Base-by-base conservation (phyloP, 2,113 vertebrate species). In the Cebus imitator region DNA sequence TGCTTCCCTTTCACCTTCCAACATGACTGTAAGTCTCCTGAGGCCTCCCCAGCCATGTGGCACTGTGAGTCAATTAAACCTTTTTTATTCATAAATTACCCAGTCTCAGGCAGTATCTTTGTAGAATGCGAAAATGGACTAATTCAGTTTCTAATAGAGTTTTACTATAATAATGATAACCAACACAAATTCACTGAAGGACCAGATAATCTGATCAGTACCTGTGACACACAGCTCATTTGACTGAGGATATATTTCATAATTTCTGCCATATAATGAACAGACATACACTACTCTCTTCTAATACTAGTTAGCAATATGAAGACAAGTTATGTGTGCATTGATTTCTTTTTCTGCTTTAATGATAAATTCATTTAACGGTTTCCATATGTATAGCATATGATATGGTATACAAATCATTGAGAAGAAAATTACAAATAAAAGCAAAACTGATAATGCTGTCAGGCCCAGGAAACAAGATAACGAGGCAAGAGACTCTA, bases 401-500 rank as follows among this genome's bases (percentile, higher is more conserved):
- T 6, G 72, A 90, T 86, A 85, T 40, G 35, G 4, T 57, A 14
- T 43, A 48, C 27, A 68, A 73, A 75, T 92, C 75, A 87, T 79
- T n/a, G 32, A 91, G 87, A 80, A 87, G 66, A 89, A 96, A 96
- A 97, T 73, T 97, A 80, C 89, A 70, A 94, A 89, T 79, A 68
- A 95, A 94, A 94, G n/a, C 8, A 94, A 91, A 95, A 97, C 48
- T 75, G 80, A 91, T 95, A 96, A 87, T 50, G 91, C 94, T 81
- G 94, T 96, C 94, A 97, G 86, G 48, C 32, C 72, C 48, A 88
- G 91, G 92, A 93, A 97, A 93, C 95, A 96, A 97, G 83, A 40
- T 96, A 97, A 97, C 85, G 83, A 97, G 32, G 90, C 83, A 97
- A 87, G 90, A 92, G 68, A 87, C 58, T 95, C 93, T 97, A 97